phyloP scores from a whole-genome alignment of 2,888 invertebrate genomes.

The Andrena camellia region DNA sequence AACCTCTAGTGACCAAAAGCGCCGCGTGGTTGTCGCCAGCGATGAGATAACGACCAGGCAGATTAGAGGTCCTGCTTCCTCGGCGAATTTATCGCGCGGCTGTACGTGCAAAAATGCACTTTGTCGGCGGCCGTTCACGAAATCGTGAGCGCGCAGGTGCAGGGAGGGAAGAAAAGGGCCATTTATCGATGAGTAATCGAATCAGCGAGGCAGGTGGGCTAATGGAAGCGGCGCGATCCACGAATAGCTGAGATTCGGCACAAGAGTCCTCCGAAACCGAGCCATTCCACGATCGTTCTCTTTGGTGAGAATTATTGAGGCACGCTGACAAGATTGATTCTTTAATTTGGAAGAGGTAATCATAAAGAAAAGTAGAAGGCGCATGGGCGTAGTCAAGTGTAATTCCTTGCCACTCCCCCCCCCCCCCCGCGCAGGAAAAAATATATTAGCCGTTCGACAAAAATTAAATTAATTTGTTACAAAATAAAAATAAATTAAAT shows the following conservation, averaged over 20 bases:
- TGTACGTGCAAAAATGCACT: slow-evolving; percentile 74
- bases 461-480: too few species aligned
- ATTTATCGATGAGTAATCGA: slow-evolving; percentile 63
- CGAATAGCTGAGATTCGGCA: slow-evolving; percentile 40
- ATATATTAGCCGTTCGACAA: too few species aligned
- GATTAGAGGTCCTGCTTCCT: slow-evolving; percentile 70
- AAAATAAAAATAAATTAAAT: too few species aligned
- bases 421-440: too few species aligned
- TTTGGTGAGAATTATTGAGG: background rate
- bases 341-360: background rate
- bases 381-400: too few species aligned
- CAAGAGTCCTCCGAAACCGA: background rate
- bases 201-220: slow-evolving; percentile 26
- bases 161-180: slow-evolving; percentile 1
- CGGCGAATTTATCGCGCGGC: slow-evolving; percentile 67
- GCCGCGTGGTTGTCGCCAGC: slow-evolving; percentile 56
- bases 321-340: background rate
- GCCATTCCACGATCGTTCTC: background rate
- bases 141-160: slow-evolving; percentile 46
- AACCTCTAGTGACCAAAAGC: slow-evolving; percentile 58
- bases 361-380: background rate
- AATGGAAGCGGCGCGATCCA: slow-evolving; percentile 40
- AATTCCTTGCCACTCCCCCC: too few species aligned
- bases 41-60: slow-evolving; percentile 68
- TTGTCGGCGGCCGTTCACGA: slow-evolving; percentile 65